Evolutionary conservation across 64 coral and sea anemone genomes (phyloP).

Genomic region (Montipora efflorescens): DNA sequence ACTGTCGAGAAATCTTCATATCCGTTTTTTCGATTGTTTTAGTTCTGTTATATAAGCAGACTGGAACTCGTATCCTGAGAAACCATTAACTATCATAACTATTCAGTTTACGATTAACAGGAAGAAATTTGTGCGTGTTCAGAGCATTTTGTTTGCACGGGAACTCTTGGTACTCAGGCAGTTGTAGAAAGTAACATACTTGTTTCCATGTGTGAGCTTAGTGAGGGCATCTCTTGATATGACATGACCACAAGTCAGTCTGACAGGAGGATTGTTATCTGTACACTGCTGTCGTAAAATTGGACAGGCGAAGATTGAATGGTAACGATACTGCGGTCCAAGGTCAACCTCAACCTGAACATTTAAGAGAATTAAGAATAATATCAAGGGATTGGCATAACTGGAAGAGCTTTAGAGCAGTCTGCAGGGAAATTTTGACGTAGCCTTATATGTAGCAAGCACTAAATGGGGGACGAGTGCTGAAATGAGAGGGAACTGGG

Average conservation of each 20-base stretch:
- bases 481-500: no score
- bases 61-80: no score
- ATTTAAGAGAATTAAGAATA: background rate
- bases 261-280: conserved; percentile 92
- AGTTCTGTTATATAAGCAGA: no score
- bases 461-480: no score
- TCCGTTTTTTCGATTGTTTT: no score
- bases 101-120: no score
- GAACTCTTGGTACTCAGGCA: background rate
- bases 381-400: background rate
- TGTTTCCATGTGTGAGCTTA: conserved; percentile 98
- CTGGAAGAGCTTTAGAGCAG: background rate
- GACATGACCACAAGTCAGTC: conserved; percentile 94
- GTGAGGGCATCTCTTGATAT: conserved; percentile 96
- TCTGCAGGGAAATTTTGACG: no score
- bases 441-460: no score
- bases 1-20: no score
- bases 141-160: no score
- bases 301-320: conserved; percentile 96
- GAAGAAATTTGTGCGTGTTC: no score
- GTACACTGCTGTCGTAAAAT: conserved; percentile 97
- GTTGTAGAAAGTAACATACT: conserved; percentile 66
- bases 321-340: conserved; percentile 92
- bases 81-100: no score
- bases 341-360: conserved; percentile 95